Conservation (phyloP, 2,888 invertebrate species). For the Stenodema calcarata region DNA sequence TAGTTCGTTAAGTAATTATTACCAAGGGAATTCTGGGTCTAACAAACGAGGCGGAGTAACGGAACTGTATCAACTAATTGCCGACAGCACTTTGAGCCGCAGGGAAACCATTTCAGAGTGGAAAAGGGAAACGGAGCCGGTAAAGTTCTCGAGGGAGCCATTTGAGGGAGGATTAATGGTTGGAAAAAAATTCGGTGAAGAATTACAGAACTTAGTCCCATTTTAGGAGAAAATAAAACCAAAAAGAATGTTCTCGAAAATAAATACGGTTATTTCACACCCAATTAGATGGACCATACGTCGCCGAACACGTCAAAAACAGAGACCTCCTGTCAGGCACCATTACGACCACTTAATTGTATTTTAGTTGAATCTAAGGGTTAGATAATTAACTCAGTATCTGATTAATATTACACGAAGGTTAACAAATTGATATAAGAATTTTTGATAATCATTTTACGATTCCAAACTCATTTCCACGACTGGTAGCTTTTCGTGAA, state of each 20-base stretch:
- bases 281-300: not conserved
- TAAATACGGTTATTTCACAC: not conserved
- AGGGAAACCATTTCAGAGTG: not conserved
- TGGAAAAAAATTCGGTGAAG: not conserved
- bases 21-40: not conserved
- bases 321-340: too few species aligned
- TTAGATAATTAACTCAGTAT: too few species aligned
- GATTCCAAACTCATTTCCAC: too few species aligned
- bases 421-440: too few species aligned
- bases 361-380: too few species aligned
- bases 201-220: not conserved
- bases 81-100: not conserved
- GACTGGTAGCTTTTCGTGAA: too few species aligned
- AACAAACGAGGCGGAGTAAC: not conserved
- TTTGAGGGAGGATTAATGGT: not conserved
- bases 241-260: not conserved
- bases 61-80: not conserved
- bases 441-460: too few species aligned
- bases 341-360: too few species aligned
- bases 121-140: not conserved
- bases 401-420: too few species aligned
- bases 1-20: not conserved
- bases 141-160: not conserved
- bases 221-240: not conserved
- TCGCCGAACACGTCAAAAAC: too few species aligned